Base-by-base conservation (phyloP, 2,888 invertebrate species). In the Drosophila lacicola region DNA sequence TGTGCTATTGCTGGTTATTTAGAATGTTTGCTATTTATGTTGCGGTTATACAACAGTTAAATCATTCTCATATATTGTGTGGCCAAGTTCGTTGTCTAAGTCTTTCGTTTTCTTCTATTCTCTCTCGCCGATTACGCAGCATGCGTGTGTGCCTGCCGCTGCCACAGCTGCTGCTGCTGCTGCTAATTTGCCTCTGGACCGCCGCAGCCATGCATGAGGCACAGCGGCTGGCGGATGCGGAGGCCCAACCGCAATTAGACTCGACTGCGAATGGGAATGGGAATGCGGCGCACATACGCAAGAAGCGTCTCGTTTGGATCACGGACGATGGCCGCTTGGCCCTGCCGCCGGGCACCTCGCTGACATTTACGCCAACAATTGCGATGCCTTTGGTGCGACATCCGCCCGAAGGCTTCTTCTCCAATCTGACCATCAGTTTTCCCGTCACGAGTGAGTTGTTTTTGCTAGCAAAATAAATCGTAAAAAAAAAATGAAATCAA, bases 301-400 rank as follows among this genome's bases (percentile, higher is more conserved):
- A 96, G 91, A 97, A 97, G 91, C 94, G 97, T 88, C 94, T 97
- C 81, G 93, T 97, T 45, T 97, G 97, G 97, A 95, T 97, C 74
- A 97, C 97, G 10, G 96, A 96, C 75, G 97, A 97, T 91, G 97
- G 97, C 2, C 93, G 97, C 6, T 92, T 97, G 84, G 97, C 97
- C 0, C 90, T 97, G 77, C 97, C 97, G 1, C 97, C 97, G 0
- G 97, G 97, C 45, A 97, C 97, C 0, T 94, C 95, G 3, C 93
- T 97, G 92, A 94, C 96, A 29, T 95, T 97, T 78, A 95, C 96
- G 4, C 97, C 97, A 10, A 96, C 97, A 5, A 92, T 97, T 46
- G 95, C 96, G 5, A 93, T 97, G 93, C 97, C 97, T 10, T 95
- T 97, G 86, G 96, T 97, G 4, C 93, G 97, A 82, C 96, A 97